Evolutionary conservation across 2,797 vertebrate genomes (phyloP).

Genomic region (Heterohyrax brucei): DNA sequence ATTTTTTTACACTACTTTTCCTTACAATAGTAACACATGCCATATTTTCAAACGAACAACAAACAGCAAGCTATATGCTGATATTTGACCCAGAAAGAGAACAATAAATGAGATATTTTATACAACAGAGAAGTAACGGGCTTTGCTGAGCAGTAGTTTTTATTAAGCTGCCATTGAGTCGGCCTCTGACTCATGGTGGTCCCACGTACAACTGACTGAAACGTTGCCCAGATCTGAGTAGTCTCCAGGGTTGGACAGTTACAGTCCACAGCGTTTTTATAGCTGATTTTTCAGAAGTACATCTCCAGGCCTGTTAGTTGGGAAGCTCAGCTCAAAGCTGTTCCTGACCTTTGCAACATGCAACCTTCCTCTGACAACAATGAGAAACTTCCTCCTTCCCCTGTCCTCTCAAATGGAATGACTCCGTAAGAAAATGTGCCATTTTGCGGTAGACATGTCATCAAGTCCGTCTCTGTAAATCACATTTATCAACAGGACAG

Average conservation of each 20-base stretch:
- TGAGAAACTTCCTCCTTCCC: background rate
- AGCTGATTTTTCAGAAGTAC: background rate
- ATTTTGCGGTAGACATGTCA: background rate
- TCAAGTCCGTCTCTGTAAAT: background rate
- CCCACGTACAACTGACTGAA: background rate
- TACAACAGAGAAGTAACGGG: background rate
- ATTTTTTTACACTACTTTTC: slow-evolving; percentile 51
- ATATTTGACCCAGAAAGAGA: slow-evolving; percentile 45
- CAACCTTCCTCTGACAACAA: background rate
- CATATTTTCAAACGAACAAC: slow-evolving; percentile 41
- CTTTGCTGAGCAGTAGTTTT: background rate
- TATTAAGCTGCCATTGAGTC: background rate
- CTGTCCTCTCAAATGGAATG: background rate
- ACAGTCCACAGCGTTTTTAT: background rate
- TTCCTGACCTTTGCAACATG: background rate
- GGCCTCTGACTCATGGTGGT: too few species aligned
- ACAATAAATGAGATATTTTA: background rate
- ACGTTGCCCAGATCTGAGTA: background rate
- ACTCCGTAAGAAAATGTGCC: background rate
- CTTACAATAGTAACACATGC: slow-evolving; percentile 34
- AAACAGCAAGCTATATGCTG: background rate
- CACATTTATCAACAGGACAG: background rate
- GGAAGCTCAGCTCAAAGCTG: background rate
- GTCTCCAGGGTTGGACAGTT: background rate
- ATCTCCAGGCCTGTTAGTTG: background rate